Evolutionary conservation across 2,113 vertebrate species (phyloP), one percentile per base, ranked within the genome.

Genomic region (Orientallactaga bullata): DNA sequence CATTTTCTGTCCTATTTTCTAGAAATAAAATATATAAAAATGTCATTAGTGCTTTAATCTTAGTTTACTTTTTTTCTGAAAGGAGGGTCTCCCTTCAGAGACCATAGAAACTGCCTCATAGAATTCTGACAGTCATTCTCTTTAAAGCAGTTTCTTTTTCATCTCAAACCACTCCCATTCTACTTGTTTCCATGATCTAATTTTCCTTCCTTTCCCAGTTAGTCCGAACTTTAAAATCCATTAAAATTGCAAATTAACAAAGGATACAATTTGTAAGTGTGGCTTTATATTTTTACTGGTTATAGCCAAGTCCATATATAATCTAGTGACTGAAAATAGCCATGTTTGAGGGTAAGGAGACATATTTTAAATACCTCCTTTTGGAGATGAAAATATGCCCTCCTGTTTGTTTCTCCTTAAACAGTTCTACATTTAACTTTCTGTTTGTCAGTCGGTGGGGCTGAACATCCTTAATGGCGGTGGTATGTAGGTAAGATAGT

Each of bases 311-410:
- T 87, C 89, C 86, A 79, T 85, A 85, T 89, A 79, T 90, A 95
- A 89, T 86, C 79, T 30, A 86, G 61, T 79, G 79, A 95, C 71
- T 71, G 74, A 95, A 95, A 94, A 87, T 93, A 95, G 68, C 78
- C 80, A 10, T 89, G 73, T 68, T 93, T 79, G 61, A 47, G 91
- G 32, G 65, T 72, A 63, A 71, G 42, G 69, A 95, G 81, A 86
- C 30, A 90, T 89, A 81, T 91, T 95, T 91, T 86, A 95, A 94
- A 83, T 95, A 91, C 35, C 63, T 96, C 72, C 65, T 89, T 89
- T 77, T 63, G 85, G 37, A 79, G 32, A 90, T 90, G 69, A 90
- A 94, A 94, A 93, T 78, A 66, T 96, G 90, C 35, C 11, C 51
- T 91, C 47, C 89, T 95, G 42, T 87, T 85, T 97, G 90, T 92